Base-by-base conservation (phyloP, 2,113 vertebrate species). In the Podiceps cristatus region DNA sequence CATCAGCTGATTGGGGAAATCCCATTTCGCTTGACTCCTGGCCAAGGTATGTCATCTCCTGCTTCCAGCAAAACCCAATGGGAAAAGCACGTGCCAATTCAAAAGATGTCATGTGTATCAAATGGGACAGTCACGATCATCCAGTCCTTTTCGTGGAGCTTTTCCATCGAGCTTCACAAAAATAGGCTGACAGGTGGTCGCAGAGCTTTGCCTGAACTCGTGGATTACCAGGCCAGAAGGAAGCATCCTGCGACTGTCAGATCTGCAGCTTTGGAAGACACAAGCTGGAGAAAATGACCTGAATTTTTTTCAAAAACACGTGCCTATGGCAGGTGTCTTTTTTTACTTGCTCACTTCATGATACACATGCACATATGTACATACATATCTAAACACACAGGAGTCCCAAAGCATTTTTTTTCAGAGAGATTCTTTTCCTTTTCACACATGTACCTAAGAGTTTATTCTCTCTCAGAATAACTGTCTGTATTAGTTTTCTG, bases 141-240 rank as follows among this genome's bases (percentile, higher is more conserved):
- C 69, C 44, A 20, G 45, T 76, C 18, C 15, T 92, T 91, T 91
- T 88, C 3, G 7, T 71, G 12, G 45, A 77, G 31, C 47, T 93
- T 93, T 79, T 86, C 42, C 6, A 9, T 23, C 24, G 18, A 71
- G n/a, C 56, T 56, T 91, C 44, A 67, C 20, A 88, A 91, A 97
- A 96, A 91, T n/a, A 94, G 49, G 31, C 50, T 95, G 96, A 94
- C 93, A 97, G 95, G 96, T 95, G 81, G 96, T 64, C 7, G 2
- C 85, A 76, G 84, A 93, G 53, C 81, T 84, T 87, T 91, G 69
- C 49, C 74, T 90, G 81, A 87, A 90, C 40, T 79, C 19, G 0
- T 62, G 66, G 85, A 79, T 91, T 96, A 94, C 62, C 28, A 29
- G 49, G 29, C 53, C 85, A 88, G 91, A 92, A 97, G 90, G 87